phyloP scores from a whole-genome alignment of 2,797 vertebrate genomes.

The Prunella strophiata region DNA sequence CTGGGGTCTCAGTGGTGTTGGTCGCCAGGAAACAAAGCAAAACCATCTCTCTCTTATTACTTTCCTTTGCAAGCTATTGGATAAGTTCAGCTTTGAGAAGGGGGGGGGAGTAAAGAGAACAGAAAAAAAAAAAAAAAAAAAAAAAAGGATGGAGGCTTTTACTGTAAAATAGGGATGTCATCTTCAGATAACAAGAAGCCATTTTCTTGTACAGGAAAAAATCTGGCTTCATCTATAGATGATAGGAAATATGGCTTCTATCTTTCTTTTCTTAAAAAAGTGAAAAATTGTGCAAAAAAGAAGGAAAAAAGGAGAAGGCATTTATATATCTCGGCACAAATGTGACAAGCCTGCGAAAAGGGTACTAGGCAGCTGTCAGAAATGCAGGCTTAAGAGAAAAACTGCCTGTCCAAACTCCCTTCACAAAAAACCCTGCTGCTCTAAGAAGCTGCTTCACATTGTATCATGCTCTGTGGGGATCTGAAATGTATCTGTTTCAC shows the following conservation, averaged over 20 bases:
- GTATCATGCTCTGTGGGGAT: neutral
- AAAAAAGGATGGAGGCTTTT: neutral
- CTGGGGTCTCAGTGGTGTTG: neutral
- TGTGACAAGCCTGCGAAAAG: neutral
- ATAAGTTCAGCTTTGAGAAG: neutral
- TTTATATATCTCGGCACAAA: neutral
- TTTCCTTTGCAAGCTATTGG: neutral
- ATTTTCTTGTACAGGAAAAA: neutral
- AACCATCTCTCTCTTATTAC: neutral
- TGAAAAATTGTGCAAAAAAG: neutral
- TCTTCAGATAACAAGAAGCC: neutral
- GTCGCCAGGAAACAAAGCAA: neutral
- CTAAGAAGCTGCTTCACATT: neutral
- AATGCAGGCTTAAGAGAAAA: neutral
- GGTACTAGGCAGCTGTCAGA: constrained; percentile 11
- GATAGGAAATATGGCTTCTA: neutral
- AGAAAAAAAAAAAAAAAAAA: neutral
- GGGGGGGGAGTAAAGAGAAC: neutral
- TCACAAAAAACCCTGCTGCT: neutral
- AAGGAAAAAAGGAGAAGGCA: neutral
- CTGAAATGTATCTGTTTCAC: neutral
- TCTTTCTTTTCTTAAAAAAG: neutral
- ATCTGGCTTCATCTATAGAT: neutral
- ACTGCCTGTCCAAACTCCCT: neutral
- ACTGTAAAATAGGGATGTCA: neutral